Evolutionary conservation across 1,140 invertebrate species (phyloP), one percentile per base, ranked within the genome.

Genomic region (Pararge aegeria): DNA sequence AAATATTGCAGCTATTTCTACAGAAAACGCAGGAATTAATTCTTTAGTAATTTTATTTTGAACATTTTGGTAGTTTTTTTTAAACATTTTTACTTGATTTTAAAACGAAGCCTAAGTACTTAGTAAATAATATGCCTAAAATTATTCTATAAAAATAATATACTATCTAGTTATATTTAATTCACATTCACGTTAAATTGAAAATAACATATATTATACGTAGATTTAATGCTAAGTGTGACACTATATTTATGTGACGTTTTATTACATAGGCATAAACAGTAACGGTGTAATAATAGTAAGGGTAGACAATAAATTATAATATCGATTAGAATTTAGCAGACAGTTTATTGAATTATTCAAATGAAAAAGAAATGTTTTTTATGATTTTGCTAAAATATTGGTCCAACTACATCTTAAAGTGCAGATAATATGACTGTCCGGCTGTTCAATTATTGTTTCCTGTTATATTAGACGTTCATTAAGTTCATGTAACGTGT

Each of bases 131-230:
- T 24, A n/a, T n/a, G n/a, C 51, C 24, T 58, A 44, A 58, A 58
- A 58, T 52, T 52, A 58, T 42, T 42, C 34, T 58, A 58, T 42
- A 58, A 58, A 58, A 58, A 58, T 58, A 58, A 58, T 40, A 21
- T 58, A 42, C 21, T 56, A 56, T 57, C 16, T 48, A 42, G 16
- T 49, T 57, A 51, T 52, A 58, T 51, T 58, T 29, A 51, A 40
- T 48, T 51, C 55, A 57, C 44, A 42, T 52, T 20, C 29, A 46
- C 42, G 15, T 13, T 44, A 52, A 59, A 53, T 37, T 60, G 18
- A 60, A 37, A 60, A 38, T 37, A 38, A 19, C 18, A 53, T 29
- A 24, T 46, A 46, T 16, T 24, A 19, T 53, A 53, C n/a, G n/a
- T 46, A 30, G 34, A 2, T 40, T 40, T 40, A 40, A 15, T 18